Base-by-base conservation (phyloP, 2,113 vertebrate genomes). In the Sapayoa aenigma region DNA sequence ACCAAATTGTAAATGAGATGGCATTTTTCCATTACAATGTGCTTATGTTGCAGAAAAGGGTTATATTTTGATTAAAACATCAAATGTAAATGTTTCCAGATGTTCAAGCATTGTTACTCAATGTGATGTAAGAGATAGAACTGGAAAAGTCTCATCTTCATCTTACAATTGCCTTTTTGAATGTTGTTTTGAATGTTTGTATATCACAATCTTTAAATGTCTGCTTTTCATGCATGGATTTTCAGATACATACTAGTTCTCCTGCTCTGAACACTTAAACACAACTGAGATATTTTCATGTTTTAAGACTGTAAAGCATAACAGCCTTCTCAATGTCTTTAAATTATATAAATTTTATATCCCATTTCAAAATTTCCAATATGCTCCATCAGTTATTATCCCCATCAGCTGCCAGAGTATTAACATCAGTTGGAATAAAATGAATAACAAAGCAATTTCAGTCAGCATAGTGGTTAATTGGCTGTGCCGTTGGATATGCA, bases 381-480 rank as follows among this genome's bases (percentile, higher is more conserved):
- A 84, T 97, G 91, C 91, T 97, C 60, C 95, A 89, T 98, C 97
- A 90, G 89, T 97, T 94, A 92, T 96, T 97, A 96, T 98, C 95
- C 62, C 88, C 87, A 88, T 98, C 90, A 95, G 67, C 91, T 97
- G 94, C 96, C 96, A 95, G 96, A 97, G 89, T 87, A 94, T 96
- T 97, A 97, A 86, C 91, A 96, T 97, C 96, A 95, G 82, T 94
- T 96, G 72, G 93, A 97, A 96, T 95, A 97, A 96, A 95, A 97
- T 96, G 97, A 98, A 96, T 97, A 98, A 94, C 96, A 97, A 97
- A 97, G 95, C 97, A 93, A 96, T 97, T 96, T 96, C 95, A 96
- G 94, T 95, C 95, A 97, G 97, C 97, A 94, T 95, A 97, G 96
- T 96, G 93, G 88, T 97, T 98, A 98, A 98, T 97, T 98, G 97